Percentiles rank a stretch among this genome's conserved stretches.
Evolutionary conservation across 2,113 vertebrate genomes (phyloP).

Genomic region (Panurus biarmicus): DNA sequence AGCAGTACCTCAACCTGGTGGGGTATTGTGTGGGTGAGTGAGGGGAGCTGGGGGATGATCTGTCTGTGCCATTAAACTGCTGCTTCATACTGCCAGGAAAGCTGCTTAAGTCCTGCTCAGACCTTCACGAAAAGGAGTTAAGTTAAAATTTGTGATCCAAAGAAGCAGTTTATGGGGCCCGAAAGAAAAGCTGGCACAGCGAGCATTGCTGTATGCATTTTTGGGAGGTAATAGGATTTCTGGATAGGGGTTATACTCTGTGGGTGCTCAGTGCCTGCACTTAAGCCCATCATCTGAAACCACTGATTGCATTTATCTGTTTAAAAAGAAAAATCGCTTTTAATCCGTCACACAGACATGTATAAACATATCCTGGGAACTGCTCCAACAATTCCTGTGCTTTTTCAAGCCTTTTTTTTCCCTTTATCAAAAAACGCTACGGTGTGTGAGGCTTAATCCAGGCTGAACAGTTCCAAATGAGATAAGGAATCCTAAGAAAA

Average conservation of each 20-base stretch:
- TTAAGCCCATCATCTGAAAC: not conserved
- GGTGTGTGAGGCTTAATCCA: constrained; percentile 7
- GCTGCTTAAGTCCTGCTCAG: not conserved
- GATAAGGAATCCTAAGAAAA: constrained; percentile 20
- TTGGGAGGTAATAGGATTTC: not conserved
- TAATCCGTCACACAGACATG: constrained; percentile 40
- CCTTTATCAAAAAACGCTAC: not conserved
- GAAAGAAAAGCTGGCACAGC: not conserved
- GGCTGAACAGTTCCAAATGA: constrained; percentile 34
- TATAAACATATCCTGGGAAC: constrained; percentile 58
- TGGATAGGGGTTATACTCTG: not conserved
- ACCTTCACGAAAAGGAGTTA: not conserved
- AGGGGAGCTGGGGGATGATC: not conserved
- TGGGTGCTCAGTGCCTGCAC: not conserved
- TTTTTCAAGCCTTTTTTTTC: not conserved
- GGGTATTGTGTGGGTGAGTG: constrained; percentile 80
- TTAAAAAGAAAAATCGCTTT: constrained; percentile 57
- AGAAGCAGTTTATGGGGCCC: not conserved
- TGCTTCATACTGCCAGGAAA: not conserved
- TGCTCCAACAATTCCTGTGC: constrained; percentile 44
- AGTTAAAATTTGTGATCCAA: not conserved
- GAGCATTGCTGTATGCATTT: not conserved
- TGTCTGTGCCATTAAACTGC: not conserved
- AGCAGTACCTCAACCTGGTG: constrained; percentile 76
- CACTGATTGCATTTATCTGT: constrained; percentile 52